Evolutionary conservation across 2,797 vertebrate genomes (phyloP), one percentile per base, ranked within the genome.

Genomic region (Thaleichthys pacificus): DNA sequence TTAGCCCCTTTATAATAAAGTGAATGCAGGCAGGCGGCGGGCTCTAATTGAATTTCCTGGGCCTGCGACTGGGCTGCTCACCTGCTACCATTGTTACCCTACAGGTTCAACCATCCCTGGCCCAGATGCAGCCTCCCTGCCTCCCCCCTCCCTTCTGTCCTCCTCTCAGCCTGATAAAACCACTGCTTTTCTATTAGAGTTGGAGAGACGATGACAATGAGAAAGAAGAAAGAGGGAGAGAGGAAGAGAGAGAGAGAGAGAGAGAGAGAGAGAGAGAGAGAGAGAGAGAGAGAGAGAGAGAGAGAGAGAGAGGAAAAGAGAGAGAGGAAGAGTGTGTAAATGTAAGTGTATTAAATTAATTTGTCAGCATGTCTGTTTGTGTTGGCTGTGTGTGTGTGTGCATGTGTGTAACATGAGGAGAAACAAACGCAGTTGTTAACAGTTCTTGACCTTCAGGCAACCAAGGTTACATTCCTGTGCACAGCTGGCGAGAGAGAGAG

Each of bases 1-100:
- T 89, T 84, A 87, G 81, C 58, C 1, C 69, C 79, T 80, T 71
- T 71, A 77, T 86, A 84, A 88, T 86, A 80, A 85, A 86, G 66
- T 85, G 80, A 88, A 88, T 78, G 77, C 81, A 82, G 71, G 66
- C 75, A 71, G 79, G 66, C 61, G n/a, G 76, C n/a, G 61, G 71
- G 64, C 69, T 81, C 84, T 87, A 85, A 92, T 85, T 85, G 78
- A 87, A 91, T 91, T 86, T 81, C 73, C 79, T 77, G 70, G 78
- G 72, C 76, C 75, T 67, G 81, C 82, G 84, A 80, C 83, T 81
- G 75, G 73, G 85, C 79, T 75, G 79, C 74, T 87, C 69, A 87
- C 82, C 81, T 81, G 81, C 78, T 79, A 61, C 75, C 71, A 80
- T 79, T 86, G 82, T 88, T 79, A 26, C 22, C 70, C 60, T 63